These are phyloP conservation scores for Cuculus canorus DNA, from an alignment of 2,797 vertebrate species.

Conservation along the genomic window DNA sequence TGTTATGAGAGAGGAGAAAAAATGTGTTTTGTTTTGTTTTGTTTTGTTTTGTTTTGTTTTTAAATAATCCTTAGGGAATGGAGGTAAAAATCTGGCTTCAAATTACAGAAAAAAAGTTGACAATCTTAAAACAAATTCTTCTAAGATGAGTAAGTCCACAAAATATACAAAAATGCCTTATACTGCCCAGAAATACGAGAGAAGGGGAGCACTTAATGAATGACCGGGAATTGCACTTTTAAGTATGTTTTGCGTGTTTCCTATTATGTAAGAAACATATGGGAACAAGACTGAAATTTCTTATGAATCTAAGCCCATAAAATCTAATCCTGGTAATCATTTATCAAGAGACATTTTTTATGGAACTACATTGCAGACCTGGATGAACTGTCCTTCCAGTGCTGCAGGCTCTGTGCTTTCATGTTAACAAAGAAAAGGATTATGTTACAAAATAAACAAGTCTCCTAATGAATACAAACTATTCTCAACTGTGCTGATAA, in stretches of 20 bases:
- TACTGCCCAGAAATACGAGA: background rate
- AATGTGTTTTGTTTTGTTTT: background rate
- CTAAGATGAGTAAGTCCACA: background rate
- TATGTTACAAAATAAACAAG: conserved; percentile 68
- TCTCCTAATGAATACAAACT: conserved; percentile 64
- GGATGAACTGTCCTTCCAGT: conserved; percentile 21
- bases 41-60: background rate
- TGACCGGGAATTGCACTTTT: background rate
- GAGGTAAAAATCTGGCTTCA: background rate
- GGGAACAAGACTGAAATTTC: conserved; percentile 49
- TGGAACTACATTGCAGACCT: conserved; percentile 29
- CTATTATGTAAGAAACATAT: conserved; percentile 67
- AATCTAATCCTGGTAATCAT: conserved; percentile 64
- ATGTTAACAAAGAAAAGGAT: conserved; percentile 66
- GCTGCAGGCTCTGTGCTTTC: conserved; percentile 39
- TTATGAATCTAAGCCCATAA: conserved; percentile 51
- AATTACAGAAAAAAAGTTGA: background rate
- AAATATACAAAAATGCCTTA: background rate
- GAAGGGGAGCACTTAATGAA: conserved; percentile 1
- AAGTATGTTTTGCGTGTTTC: conserved; percentile 56
- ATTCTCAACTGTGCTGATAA: conserved; percentile 54
- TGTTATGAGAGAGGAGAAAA: background rate
- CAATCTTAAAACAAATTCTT: background rate
- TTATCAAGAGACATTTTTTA: conserved; percentile 51
- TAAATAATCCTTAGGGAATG: background rate